Percentiles rank a stretch among this genome's conserved stretches.
phyloP scores from a whole-genome alignment of 2,113 vertebrate species.

The Craseonycteris thonglongyai region DNA sequence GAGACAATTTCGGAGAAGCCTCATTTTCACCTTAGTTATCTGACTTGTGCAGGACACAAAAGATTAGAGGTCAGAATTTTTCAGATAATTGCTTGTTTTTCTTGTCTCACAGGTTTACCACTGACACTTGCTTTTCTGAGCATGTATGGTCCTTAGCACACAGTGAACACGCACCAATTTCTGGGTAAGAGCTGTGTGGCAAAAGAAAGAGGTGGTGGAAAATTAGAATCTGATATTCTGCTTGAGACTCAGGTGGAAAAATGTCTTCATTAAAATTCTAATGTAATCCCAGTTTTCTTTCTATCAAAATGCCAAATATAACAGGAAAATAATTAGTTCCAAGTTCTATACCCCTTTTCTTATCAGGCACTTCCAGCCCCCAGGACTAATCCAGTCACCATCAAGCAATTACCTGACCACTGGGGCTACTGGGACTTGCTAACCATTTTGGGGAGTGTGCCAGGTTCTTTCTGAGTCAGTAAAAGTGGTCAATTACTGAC shows the following conservation, averaged over 20 bases:
- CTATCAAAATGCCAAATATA: neutral
- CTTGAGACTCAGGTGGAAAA: conserved; percentile 9
- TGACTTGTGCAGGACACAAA: neutral
- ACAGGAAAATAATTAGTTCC: conserved; percentile 19
- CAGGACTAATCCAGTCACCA: neutral
- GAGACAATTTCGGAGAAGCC: conserved; percentile 18
- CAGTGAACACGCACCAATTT: neutral
- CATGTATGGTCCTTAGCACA: neutral
- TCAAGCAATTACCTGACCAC: conserved; percentile 24
- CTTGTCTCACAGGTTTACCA: neutral
- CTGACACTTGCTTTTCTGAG: neutral
- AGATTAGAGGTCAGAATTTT: conserved; percentile 25
- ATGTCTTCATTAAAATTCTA: conserved; percentile 34
- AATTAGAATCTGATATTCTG: neutral
- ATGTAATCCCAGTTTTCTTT: neutral
- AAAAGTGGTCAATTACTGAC: neutral
- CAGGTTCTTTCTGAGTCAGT: conserved; percentile 38
- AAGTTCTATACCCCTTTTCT: conserved; percentile 1
- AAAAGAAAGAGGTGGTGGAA: neutral
- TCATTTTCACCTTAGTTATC: conserved; percentile 27
- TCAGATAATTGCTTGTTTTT: conserved; percentile 51
- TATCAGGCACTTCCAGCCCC: neutral
- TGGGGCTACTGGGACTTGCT: conserved; percentile 37
- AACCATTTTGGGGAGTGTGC: neutral
- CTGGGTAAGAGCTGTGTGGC: neutral